Conservation (phyloP, 2,113 vertebrate species). For the Zapornia atra region DNA sequence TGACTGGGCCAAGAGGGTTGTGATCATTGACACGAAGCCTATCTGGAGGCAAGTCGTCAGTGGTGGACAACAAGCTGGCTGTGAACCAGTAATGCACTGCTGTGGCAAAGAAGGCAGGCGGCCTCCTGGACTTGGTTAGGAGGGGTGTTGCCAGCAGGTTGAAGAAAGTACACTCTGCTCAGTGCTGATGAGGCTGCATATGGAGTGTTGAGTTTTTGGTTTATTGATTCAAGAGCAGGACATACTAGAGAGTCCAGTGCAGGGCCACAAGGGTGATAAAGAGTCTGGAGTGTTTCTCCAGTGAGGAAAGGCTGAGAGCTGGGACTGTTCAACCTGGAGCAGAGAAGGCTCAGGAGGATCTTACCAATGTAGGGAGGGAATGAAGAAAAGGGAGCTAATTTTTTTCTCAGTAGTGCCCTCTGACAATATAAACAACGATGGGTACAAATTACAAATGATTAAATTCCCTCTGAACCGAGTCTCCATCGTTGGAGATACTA, state of each 20-base stretch:
- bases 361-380: neutral
- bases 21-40: neutral
- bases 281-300: neutral
- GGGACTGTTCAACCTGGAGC: neutral
- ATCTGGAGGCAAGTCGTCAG: neutral
- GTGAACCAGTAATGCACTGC: neutral
- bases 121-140: neutral
- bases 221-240: neutral
- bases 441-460: neutral
- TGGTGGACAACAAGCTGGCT: accelerated
- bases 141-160: neutral
- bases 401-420: neutral
- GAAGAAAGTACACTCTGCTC: neutral
- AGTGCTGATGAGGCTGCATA: neutral
- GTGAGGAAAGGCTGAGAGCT: neutral
- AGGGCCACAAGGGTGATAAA: neutral
- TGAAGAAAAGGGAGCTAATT: neutral
- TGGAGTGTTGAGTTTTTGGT: neutral
- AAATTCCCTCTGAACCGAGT: neutral
- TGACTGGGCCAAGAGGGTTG: neutral
- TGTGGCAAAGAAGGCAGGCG: neutral
- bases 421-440: neutral
- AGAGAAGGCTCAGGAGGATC: neutral
- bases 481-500: neutral
- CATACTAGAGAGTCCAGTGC: neutral